phyloP scores from a whole-genome alignment of 2,113 vertebrate genomes.

The Hippoglossus stenolepis region DNA sequence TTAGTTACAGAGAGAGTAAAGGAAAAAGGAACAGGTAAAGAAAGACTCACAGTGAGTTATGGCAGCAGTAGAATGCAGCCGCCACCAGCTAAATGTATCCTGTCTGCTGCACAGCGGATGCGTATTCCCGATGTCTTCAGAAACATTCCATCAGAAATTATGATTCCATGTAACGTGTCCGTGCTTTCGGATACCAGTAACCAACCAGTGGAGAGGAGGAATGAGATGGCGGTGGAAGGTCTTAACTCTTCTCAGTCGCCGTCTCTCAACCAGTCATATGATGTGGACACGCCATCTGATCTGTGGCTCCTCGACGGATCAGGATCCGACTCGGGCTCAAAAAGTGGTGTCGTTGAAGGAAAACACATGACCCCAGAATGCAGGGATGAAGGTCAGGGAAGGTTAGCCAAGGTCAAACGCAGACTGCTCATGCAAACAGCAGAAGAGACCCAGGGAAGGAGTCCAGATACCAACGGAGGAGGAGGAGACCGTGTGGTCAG shows the following conservation, averaged over 20 bases:
- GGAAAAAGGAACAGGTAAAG: too few species aligned
- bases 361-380: slow-evolving; percentile 69
- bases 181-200: slow-evolving; percentile 53
- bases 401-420: slow-evolving; percentile 73
- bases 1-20: too few species aligned
- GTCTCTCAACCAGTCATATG: slow-evolving; percentile 75
- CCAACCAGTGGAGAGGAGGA: slow-evolving; percentile 17
- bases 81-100: slow-evolving; percentile 18
- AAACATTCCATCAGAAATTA: slow-evolving; percentile 16
- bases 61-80: slow-evolving; percentile 23
- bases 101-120: slow-evolving; percentile 56
- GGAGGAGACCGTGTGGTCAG: neutral
- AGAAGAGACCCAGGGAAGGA: slow-evolving; percentile 32
- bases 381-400: slow-evolving; percentile 43
- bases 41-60: too few species aligned
- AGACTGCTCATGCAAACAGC: slow-evolving; percentile 76
- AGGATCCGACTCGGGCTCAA: neutral
- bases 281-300: slow-evolving; percentile 74
- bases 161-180: neutral
- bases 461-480: neutral
- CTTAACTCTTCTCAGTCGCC: slow-evolving; percentile 21
- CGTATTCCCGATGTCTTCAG: slow-evolving; percentile 61
- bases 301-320: slow-evolving; percentile 65
- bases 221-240: neutral
- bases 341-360: slow-evolving; percentile 18